Base-by-base conservation (phyloP, 2,888 invertebrate genomes). In the Callosobruchus maculatus region DNA sequence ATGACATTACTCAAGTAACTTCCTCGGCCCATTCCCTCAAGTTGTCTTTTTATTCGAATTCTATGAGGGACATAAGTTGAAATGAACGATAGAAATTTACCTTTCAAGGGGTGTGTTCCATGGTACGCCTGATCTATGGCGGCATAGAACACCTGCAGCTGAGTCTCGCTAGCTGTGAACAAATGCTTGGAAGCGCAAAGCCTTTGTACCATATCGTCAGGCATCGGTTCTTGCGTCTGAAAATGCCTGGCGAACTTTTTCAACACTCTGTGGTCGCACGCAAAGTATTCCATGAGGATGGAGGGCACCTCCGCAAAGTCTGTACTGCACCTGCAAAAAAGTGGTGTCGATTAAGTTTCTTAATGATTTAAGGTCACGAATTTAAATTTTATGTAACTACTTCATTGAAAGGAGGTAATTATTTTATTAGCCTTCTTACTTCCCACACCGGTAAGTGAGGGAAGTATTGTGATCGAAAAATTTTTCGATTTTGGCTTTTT, bases 271-370 rank as follows among this genome's bases (percentile, higher is more conserved):
- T 94, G 93, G 88, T 97, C 97, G 73, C 92, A 91, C 13, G 97
- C 95, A 90, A 99, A 99, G 87, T 96, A 97, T 88, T 99, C 99
- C 97, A 99, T 98, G 21, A 99, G 90, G 75, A 98, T 94, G n/a
- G 98, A 98, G 7, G 99, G 99, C 68, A 99, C 96, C 90, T 99
- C 99, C 0, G 99, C 99, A 85, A 99, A 95, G 89, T 99, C 99
- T 3, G 99, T 98, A 78, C 96, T 92, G 85, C 98, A 99, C 13
- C 49, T 49, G 49, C 7, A 13, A 49, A 13, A n/a, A 49, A n/a
- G n/a, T n/a, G n/a, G n/a, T n/a, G n/a, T n/a, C n/a, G n/a, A n/a
- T n/a, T n/a, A n/a, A n/a, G n/a, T n/a, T n/a, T n/a, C n/a, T n/a
- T n/a, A n/a, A n/a, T n/a, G n/a, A n/a, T n/a, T n/a, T n/a, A n/a